phyloP scores from a whole-genome alignment of 2,113 vertebrate genomes.

The Sebastes schlegelii region DNA sequence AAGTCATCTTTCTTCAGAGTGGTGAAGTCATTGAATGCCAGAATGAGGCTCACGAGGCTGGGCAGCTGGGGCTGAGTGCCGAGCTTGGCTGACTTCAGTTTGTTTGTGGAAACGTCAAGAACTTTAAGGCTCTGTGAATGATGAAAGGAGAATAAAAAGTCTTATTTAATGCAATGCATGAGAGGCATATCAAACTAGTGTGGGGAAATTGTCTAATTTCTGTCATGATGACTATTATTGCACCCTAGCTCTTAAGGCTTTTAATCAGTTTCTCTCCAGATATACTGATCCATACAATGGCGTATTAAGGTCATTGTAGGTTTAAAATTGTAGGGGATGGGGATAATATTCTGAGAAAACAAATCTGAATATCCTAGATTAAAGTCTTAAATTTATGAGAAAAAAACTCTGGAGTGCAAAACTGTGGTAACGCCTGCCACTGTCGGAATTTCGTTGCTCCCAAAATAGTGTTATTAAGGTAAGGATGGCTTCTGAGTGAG shows the following conservation, averaged over 20 bases:
- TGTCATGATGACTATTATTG: background rate
- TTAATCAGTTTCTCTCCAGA: too few relatives aligned
- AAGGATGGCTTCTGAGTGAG: too few relatives aligned
- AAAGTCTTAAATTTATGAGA: too few relatives aligned
- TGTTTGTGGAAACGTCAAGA: constrained; percentile 91
- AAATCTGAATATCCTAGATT: too few relatives aligned
- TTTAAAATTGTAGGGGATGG: too few relatives aligned
- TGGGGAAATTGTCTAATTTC: background rate
- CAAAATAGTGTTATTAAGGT: too few relatives aligned
- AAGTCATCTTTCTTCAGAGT: constrained; percentile 87
- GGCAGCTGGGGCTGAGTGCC: constrained; percentile 86
- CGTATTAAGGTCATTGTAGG: too few relatives aligned
- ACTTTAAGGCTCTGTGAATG: constrained; percentile 84
- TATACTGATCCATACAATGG: too few relatives aligned
- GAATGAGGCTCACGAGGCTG: constrained; percentile 83
- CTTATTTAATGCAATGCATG: background rate
- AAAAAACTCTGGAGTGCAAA: too few relatives aligned
- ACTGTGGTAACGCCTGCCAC: too few relatives aligned
- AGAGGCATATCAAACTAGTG: background rate
- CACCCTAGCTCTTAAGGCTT: background rate
- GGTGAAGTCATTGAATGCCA: constrained; percentile 85
- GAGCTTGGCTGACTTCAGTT: constrained; percentile 85
- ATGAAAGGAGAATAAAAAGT: background rate
- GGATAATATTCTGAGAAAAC: too few relatives aligned
- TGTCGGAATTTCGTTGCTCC: too few relatives aligned